Percentiles rank a stretch among this genome's conserved stretches.
phyloP scores from a whole-genome alignment of 2,888 invertebrate genomes.

The Lucinisca nassula region DNA sequence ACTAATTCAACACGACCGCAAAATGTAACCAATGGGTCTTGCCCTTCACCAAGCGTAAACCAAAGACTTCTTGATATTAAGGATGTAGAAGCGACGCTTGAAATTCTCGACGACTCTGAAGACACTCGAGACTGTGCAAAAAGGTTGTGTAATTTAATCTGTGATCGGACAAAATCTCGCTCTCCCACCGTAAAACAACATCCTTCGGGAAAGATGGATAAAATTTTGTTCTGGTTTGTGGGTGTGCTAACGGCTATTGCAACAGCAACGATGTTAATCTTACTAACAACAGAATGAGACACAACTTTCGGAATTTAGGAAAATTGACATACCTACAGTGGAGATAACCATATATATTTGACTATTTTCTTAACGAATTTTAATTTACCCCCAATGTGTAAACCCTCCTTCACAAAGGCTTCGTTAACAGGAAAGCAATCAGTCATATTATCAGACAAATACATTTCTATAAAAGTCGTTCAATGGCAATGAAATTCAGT shows the following conservation, averaged over 20 bases:
- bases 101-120: neutral
- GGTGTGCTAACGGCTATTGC: constrained; percentile 69
- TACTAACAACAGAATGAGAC: constrained; percentile 41
- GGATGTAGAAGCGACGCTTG: neutral
- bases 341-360: too few relatives aligned
- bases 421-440: too few relatives aligned
- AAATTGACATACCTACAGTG: too few relatives aligned
- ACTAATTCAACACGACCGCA: neutral
- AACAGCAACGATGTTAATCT: constrained; percentile 53
- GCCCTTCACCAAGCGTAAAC: neutral
- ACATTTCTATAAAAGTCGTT: too few relatives aligned
- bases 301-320: too few relatives aligned
- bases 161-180: neutral
- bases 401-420: too few relatives aligned
- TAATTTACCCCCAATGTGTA: too few relatives aligned
- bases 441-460: too few relatives aligned
- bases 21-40: neutral
- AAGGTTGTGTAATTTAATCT: neutral
- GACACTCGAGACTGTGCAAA: neutral
- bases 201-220: constrained; percentile 60
- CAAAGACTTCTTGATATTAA: neutral
- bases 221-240: constrained; percentile 73
- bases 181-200: neutral
- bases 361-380: too few relatives aligned
- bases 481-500: too few relatives aligned